phyloP scores from a whole-genome alignment of 1,140 invertebrate genomes.

The Macrosteles quadrilineatus region DNA sequence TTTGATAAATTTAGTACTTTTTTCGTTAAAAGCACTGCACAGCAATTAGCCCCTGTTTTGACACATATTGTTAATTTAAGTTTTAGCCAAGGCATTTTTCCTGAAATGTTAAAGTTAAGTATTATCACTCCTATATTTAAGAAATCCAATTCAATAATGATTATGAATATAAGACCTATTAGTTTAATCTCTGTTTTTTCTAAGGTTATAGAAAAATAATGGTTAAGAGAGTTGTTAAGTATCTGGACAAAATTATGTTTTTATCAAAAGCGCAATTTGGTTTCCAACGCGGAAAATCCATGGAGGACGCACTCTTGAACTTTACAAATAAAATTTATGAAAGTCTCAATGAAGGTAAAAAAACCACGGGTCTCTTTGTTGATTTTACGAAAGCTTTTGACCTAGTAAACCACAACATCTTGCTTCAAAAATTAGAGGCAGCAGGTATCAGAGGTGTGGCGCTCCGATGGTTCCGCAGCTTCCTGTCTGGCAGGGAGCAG shows the following conservation, averaged over 20 bases:
- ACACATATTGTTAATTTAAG: not conserved
- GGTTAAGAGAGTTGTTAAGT: conserved; percentile 16
- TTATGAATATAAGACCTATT: conserved; percentile 17
- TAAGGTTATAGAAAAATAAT: conserved; percentile 30
- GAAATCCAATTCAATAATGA: not conserved
- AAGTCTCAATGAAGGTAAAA: not conserved
- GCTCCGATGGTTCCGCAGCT: no score
- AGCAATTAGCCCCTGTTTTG: not conserved
- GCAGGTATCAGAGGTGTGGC: no score
- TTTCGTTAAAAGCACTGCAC: not conserved
- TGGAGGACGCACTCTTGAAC: not conserved
- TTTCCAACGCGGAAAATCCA: conserved; percentile 26
- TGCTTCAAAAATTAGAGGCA: no score
- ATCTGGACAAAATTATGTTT: conserved; percentile 24
- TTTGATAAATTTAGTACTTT: not conserved
- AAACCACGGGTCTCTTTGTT: no score
- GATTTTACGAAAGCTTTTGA: no score
- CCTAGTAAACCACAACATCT: no score
- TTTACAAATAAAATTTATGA: conserved; percentile 18
- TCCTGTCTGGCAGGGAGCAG: no score
- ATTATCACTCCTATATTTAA: not conserved
- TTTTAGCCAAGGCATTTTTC: not conserved
- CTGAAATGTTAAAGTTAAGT: conserved; percentile 1
- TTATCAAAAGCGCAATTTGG: conserved; percentile 5
- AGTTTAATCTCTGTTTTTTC: conserved; percentile 26